Evolutionary conservation across 2,113 vertebrate species (phyloP).

Genomic region (Labrus mixtus): DNA sequence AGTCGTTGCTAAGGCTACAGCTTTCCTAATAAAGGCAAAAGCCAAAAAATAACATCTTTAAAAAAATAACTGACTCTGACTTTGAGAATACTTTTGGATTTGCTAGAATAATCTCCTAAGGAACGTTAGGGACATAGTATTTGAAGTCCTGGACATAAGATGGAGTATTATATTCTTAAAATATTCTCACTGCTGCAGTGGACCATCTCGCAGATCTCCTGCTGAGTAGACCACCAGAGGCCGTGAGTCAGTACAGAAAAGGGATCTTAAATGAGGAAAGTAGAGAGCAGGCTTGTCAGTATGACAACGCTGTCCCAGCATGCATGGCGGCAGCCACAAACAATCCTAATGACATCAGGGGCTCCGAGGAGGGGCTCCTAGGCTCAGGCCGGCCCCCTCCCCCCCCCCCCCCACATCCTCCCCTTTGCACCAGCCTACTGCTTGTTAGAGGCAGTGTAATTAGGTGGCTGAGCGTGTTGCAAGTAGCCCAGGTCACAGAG

Average conservation of each 20-base stretch:
- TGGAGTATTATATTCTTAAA: neutral
- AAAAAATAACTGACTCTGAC: too few species aligned
- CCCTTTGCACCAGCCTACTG: slow-evolving; percentile 81
- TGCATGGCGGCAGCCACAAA: slow-evolving; percentile 72
- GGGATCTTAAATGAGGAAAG: slow-evolving; percentile 60
- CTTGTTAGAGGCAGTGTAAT: slow-evolving; percentile 95
- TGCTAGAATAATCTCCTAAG: too few species aligned
- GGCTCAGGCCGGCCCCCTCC: slow-evolving; percentile 48
- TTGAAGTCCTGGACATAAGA: slow-evolving; percentile 4
- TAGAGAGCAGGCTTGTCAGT: slow-evolving; percentile 57
- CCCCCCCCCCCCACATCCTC: slow-evolving; percentile 54
- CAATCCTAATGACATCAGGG: slow-evolving; percentile 71
- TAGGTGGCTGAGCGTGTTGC: slow-evolving; percentile 90
- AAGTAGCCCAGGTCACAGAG: slow-evolving; percentile 94
- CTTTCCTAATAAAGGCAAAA: too few species aligned
- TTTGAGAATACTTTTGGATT: too few species aligned
- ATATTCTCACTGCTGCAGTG: slow-evolving; percentile 29
- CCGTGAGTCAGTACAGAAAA: slow-evolving; percentile 51
- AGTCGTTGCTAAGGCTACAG: too few species aligned
- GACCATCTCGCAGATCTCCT: slow-evolving; percentile 30
- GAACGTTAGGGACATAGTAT: too few species aligned
- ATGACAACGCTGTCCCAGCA: slow-evolving; percentile 63
- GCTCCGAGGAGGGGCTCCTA: slow-evolving; percentile 60
- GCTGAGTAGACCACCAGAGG: slow-evolving; percentile 45
- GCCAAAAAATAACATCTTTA: too few species aligned